Percentiles rank a stretch among this genome's conserved stretches.
These are phyloP conservation scores for Nephotettix cincticeps DNA, from an alignment of 1,140 invertebrate genomes.

Conservation along the genomic window DNA sequence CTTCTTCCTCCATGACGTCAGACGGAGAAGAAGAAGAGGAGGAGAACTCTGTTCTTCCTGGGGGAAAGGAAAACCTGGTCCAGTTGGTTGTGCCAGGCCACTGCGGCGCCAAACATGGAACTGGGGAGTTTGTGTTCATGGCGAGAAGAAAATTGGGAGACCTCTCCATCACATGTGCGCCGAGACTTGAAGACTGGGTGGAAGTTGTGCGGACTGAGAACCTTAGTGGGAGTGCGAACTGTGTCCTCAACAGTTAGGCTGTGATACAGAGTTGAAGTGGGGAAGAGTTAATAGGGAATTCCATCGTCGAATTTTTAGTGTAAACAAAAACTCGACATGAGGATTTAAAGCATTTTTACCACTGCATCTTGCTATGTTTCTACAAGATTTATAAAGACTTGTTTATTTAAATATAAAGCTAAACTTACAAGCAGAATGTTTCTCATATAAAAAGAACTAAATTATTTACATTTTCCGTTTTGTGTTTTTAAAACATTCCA, in stretches of 20 bases:
- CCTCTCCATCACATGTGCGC: conserved; percentile 69
- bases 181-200: conserved; percentile 67
- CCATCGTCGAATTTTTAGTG: no score
- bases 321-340: no score
- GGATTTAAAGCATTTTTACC: no score
- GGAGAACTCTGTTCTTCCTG: background rate
- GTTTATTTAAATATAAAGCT: no score
- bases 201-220: conserved; percentile 58
- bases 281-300: no score
- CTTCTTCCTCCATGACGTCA: conserved; percentile 42
- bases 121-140: conserved; percentile 78
- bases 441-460: no score
- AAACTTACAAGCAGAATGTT: no score
- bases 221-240: conserved; percentile 61
- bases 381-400: no score
- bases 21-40: conserved; percentile 42
- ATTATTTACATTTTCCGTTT: no score
- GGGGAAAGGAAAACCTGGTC: background rate
- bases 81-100: conserved; percentile 56
- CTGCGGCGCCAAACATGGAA: conserved; percentile 68
- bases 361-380: no score
- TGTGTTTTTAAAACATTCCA: no score
- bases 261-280: no score
- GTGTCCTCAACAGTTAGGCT: conserved; percentile 55
- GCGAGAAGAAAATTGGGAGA: conserved; percentile 69